Base-by-base conservation (phyloP, 2,113 vertebrate genomes). In the Tupaia tana region DNA sequence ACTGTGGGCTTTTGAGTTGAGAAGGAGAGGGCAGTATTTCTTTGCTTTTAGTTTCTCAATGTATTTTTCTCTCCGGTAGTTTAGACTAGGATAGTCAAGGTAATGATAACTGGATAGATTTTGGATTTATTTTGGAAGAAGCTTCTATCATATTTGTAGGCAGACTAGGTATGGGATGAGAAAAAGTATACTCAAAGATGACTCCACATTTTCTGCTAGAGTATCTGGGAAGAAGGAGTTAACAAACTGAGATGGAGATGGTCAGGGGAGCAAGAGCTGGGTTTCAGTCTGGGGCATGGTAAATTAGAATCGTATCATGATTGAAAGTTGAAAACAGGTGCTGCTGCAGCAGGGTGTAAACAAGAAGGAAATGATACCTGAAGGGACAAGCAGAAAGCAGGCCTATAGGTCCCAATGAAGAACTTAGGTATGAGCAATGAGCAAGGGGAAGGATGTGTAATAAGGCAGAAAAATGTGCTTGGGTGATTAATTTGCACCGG, bases 261-360 rank as follows among this genome's bases (percentile, higher is more conserved):
- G 4, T 43, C 25, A 27, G 6, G 11, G 10, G 16, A 34, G 31
- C n/a, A 94, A 74, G 52, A 80, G 2, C 14, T 71, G 18, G 15
- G 74, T 56, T 64, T 85, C 31, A 59, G 70, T 25, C 61, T 73
- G 43, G 34, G 24, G 31, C 22, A 20, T 61, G 11, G 52, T 34
- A n/a, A 81, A 16, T 82, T 78, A 67, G 96, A 86, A 63, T 52
- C 16, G 27, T 75, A 9, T 54, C 82, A 14, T 61, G 78, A 56
- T 73, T 79, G 43, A 92, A 93, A 82, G 24, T n/a, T 73, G 34
- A 20, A 80, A 67, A 25, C 20, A 27, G 25, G 16, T 43, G 27
- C 7, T 86, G 20, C 13, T 25, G 43, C 7, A 9, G 1, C 3
- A 43, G 9, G 3, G 3, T 43, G 1, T 31, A 25, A 59, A 58